A percentile compares a stretch with the other conserved stretches of the same genome.
These are phyloP conservation scores for Samia ricini DNA, from an alignment of 1,140 invertebrate genomes.

Conservation along the genomic window DNA sequence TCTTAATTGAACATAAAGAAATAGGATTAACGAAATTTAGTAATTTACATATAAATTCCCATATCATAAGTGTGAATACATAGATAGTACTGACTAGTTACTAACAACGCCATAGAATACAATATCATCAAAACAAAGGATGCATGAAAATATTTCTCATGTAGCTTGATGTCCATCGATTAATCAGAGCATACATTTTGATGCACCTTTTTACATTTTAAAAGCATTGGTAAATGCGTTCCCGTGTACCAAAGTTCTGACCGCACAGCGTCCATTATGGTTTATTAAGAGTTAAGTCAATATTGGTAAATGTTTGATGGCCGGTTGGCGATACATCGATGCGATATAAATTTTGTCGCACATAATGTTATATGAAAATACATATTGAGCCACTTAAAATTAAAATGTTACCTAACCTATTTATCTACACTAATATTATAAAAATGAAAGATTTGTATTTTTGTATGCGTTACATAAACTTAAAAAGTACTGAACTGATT, in stretches of 20 bases:
- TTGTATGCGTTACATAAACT: too few species aligned
- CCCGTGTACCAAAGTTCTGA: conserved; percentile 15
- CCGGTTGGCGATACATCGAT: conserved; percentile 35
- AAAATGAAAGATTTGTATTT: too few species aligned
- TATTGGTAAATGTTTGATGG: conserved; percentile 47
- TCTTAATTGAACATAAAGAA: too few species aligned
- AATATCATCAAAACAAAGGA: conserved; percentile 46
- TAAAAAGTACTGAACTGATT: too few species aligned
- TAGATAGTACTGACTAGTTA: too few species aligned
- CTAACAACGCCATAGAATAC: not conserved
- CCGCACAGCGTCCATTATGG: conserved; percentile 51
- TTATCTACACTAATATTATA: too few species aligned
- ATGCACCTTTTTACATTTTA: conserved; percentile 33
- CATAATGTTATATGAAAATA: not conserved
- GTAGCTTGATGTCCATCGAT: conserved; percentile 60
- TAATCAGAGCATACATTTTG: conserved; percentile 59
- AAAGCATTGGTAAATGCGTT: conserved; percentile 41
- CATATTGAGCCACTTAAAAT: not conserved
- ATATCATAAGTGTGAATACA: too few species aligned
- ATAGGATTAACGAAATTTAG: not conserved
- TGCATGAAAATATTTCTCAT: conserved; percentile 71
- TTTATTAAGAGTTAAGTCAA: conserved; percentile 69
- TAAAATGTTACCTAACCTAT: too few species aligned
- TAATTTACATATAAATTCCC: not conserved
- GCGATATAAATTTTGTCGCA: conserved; percentile 50